These are phyloP conservation scores for Calonectris borealis DNA, from an alignment of 2,113 vertebrate species.

Conservation along the genomic window DNA sequence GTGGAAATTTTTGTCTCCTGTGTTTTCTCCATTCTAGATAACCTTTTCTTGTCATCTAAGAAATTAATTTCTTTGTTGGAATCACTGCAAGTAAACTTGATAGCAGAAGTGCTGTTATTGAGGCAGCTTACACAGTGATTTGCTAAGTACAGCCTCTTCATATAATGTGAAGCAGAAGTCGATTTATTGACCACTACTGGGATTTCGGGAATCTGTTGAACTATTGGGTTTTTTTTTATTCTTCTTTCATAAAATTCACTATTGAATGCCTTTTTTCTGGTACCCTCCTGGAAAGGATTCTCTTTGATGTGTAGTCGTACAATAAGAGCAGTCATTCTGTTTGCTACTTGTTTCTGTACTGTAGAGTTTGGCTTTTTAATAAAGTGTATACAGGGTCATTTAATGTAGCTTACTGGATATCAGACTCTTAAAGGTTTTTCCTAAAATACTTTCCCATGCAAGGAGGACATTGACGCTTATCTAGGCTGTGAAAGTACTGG, in stretches of 20 bases:
- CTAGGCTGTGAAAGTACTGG: not conserved
- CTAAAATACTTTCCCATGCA: not conserved
- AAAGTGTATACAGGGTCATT: not conserved
- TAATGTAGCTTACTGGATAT: not conserved
- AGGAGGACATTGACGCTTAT: not conserved
- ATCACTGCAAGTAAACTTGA: constrained; percentile 77
- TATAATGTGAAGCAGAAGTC: constrained; percentile 75
- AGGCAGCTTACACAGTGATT: constrained; percentile 77
- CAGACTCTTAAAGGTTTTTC: not conserved
- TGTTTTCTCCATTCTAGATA: constrained; percentile 73
- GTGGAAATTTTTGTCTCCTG: constrained; percentile 71
- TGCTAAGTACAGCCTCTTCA: constrained; percentile 78
- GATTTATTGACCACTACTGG: constrained; percentile 74
- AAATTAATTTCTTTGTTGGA: constrained; percentile 82
- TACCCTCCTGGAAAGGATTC: constrained; percentile 20
- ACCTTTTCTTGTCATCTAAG: constrained; percentile 75
- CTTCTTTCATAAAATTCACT: constrained; percentile 53
- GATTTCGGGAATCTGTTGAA: constrained; percentile 76
- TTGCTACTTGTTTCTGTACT: not conserved
- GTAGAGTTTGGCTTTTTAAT: constrained; percentile 1
- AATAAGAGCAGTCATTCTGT: not conserved
- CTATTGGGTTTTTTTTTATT: constrained; percentile 54
- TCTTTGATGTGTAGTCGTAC: constrained; percentile 28
- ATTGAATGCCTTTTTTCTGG: constrained; percentile 34
- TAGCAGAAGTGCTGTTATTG: constrained; percentile 76